Conservation (phyloP, 1,140 invertebrate species). For the Cryptotermes secundus region DNA sequence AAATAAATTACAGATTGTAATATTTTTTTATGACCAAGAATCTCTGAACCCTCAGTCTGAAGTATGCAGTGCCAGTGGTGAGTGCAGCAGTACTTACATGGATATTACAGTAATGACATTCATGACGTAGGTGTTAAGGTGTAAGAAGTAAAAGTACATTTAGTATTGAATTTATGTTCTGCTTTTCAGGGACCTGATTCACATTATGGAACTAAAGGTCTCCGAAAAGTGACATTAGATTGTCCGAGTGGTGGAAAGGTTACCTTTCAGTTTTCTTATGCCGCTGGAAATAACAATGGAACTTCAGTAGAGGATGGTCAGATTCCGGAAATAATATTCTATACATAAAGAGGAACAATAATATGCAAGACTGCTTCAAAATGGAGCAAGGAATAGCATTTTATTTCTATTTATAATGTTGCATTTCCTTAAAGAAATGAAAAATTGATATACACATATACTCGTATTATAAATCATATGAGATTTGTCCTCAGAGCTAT, state of each 20-base stretch:
- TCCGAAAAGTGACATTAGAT: conserved; percentile 74
- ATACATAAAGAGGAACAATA: conserved; percentile 21
- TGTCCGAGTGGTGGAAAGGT: conserved; percentile 70
- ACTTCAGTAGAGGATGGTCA: conserved; percentile 89
- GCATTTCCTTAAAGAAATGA: background rate
- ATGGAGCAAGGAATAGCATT: background rate
- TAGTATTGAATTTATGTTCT: background rate
- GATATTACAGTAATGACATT: background rate
- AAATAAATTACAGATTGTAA: too few species aligned
- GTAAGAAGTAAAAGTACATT: background rate
- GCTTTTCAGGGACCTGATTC: conserved; percentile 80
- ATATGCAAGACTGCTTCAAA: background rate
- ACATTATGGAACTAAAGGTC: conserved; percentile 82
- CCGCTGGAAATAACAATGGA: conserved; percentile 86
- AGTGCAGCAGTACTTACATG: background rate
- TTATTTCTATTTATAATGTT: conserved; percentile 15
- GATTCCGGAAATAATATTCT: conserved; percentile 88
- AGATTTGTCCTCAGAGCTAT: background rate
- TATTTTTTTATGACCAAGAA: too few species aligned
- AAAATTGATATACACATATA: background rate
- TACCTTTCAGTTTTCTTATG: conserved; percentile 83
- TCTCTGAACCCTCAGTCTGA: background rate
- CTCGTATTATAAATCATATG: background rate
- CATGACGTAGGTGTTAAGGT: background rate
- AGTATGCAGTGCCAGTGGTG: background rate